These are phyloP conservation scores for Tonatia bakeri DNA, from an alignment of 2,113 vertebrate genomes.

Conservation along the genomic window DNA sequence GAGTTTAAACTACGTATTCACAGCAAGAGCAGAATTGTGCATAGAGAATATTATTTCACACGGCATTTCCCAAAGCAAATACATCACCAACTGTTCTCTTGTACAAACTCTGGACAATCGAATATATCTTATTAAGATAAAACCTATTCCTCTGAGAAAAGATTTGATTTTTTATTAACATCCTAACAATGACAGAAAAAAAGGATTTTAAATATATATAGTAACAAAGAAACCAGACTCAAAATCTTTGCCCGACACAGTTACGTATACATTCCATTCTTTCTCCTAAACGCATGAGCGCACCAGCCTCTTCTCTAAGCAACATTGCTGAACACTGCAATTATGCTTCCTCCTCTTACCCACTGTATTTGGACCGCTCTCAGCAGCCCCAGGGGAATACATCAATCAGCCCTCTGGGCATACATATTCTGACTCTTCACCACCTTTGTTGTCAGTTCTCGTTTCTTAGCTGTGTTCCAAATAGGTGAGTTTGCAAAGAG, in stretches of 20 bases:
- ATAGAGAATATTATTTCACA: neutral
- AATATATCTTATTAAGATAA: neutral
- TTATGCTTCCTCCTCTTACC: neutral
- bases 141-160: neutral
- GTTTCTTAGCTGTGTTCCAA: conserved; percentile 42
- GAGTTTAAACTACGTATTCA: neutral
- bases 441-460: conserved; percentile 26
- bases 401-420: neutral
- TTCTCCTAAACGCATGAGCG: neutral
- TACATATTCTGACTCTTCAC: conserved; percentile 9
- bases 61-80: neutral
- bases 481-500: neutral
- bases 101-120: neutral
- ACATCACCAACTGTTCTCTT: neutral
- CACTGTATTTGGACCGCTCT: neutral
- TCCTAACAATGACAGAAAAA: neutral
- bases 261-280: neutral
- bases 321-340: neutral
- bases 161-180: neutral
- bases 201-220: neutral
- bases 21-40: neutral
- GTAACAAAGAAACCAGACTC: neutral
- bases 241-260: neutral
- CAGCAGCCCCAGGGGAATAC: neutral
- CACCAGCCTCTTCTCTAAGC: neutral